Base-by-base conservation (phyloP, 2,888 invertebrate genomes). In the Drosophila birchii region DNA sequence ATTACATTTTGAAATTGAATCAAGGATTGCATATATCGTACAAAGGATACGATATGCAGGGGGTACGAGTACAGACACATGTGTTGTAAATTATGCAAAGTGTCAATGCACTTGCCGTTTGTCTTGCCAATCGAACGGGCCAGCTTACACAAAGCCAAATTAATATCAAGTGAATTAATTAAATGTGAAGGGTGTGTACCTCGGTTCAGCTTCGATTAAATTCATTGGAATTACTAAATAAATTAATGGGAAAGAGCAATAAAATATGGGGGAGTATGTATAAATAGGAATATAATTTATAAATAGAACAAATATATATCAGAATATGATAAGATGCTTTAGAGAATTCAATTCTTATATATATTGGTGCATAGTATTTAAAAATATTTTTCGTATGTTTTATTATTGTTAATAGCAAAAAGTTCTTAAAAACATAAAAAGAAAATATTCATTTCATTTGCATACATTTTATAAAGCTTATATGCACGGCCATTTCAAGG, bases 1-100 rank as follows among this genome's bases (percentile, higher is more conserved):
- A 66, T 63, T 80, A 53, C 76, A 74, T 71, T 83, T 81, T 74
- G 53, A 79, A 79, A 78, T 79, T 58, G 64, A 76, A 64, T 64
- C 44, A 75, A 45, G 45, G 20, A 59, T 45, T n/a, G 44, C 56
- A 54, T 26, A 53, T 8, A n/a, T n/a, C n/a, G n/a, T n/a, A 23
- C 20, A 34, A 51, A 51, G 51, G 51, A 34, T 2, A 9, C 54
- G 47, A 36, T 57, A 67, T 54, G 47, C 61, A 55, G 67, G 58
- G 69, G 71, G 63, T 59, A 59, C 72, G 68, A 55, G 72, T 67
- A 69, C 70, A 55, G 70, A 59, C 54, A 56, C 61, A 51, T 57
- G 43, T 32, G 61, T 59, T 12, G 77, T 84, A 76, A 86, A 86
- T 84, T 84, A 84, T 84, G 78, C 78, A 69, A 76, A 81, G 81